These are phyloP conservation scores for Phallusia fumigata DNA, from an alignment of 23 tunicate genomes.

Conservation along the genomic window DNA sequence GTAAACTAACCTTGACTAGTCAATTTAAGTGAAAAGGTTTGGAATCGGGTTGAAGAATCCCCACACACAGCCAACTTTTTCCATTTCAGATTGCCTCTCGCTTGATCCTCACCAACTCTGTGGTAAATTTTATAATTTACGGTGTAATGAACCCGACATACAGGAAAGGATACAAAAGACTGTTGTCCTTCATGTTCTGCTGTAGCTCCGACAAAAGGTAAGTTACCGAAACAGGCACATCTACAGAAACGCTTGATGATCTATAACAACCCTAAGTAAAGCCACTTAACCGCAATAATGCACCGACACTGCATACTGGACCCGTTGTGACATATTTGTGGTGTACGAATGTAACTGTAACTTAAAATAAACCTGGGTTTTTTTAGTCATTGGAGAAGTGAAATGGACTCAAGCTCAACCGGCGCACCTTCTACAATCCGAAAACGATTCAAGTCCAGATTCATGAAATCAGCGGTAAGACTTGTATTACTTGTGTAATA, in stretches of 20 bases:
- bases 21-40: too few species aligned
- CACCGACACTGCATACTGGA: too few species aligned
- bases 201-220: neutral
- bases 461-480: neutral
- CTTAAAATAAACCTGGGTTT: neutral
- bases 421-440: neutral
- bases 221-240: too few species aligned
- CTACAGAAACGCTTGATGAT: too few species aligned
- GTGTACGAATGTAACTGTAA: too few species aligned
- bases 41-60: too few species aligned
- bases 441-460: neutral
- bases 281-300: too few species aligned
- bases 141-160: constrained; percentile 31
- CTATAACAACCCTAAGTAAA: too few species aligned
- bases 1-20: too few species aligned
- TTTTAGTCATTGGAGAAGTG: neutral
- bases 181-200: constrained; percentile 14
- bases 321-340: too few species aligned
- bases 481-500: too few species aligned
- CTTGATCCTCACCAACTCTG: constrained; percentile 26
- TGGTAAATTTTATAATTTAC: constrained; percentile 39
- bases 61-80: neutral
- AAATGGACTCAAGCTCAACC: neutral
- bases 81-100: constrained; percentile 12
- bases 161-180: constrained; percentile 35